Conservation (phyloP, 92 coral and sea anemone genomes). For the Heliopora coerulea region DNA sequence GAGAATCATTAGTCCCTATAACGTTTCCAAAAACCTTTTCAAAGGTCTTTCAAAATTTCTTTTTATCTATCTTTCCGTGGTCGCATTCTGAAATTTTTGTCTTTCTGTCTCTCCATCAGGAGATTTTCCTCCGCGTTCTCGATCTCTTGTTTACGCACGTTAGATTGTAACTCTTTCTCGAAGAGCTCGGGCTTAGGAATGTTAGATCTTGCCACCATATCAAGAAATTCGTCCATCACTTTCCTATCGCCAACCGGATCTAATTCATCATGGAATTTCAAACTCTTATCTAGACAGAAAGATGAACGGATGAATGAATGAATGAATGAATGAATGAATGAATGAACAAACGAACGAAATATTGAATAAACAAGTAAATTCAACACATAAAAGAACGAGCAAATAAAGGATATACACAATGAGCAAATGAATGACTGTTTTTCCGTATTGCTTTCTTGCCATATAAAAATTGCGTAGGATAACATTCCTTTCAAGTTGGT, state of each 20-base stretch:
- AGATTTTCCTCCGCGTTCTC: slow-evolving; percentile 6
- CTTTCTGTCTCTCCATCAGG: neutral
- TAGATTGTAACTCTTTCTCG: slow-evolving; percentile 4
- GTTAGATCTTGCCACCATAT: slow-evolving; percentile 30
- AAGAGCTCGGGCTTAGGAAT: slow-evolving; percentile 21
- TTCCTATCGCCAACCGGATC: slow-evolving; percentile 1
- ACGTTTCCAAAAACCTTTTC: neutral
- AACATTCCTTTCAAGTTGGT: too few relatives aligned
- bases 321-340: too few relatives aligned
- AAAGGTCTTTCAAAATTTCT: neutral
- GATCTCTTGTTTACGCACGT: neutral
- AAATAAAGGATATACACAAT: too few relatives aligned
- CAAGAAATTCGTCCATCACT: slow-evolving; percentile 24
- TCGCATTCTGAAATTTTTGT: neutral
- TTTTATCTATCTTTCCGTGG: slow-evolving; percentile 14
- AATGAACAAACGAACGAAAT: too few relatives aligned
- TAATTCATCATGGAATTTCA: neutral
- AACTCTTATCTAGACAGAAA: too few relatives aligned
- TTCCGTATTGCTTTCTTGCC: too few relatives aligned
- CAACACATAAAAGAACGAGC: too few relatives aligned
- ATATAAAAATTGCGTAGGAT: too few relatives aligned
- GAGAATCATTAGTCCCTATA: neutral
- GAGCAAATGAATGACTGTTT: too few relatives aligned
- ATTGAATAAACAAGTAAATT: too few relatives aligned
- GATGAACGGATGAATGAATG: too few relatives aligned